These are phyloP conservation scores for Acipenser transmontanus DNA, from an alignment of 2,797 vertebrate genomes.

Conservation along the genomic window DNA sequence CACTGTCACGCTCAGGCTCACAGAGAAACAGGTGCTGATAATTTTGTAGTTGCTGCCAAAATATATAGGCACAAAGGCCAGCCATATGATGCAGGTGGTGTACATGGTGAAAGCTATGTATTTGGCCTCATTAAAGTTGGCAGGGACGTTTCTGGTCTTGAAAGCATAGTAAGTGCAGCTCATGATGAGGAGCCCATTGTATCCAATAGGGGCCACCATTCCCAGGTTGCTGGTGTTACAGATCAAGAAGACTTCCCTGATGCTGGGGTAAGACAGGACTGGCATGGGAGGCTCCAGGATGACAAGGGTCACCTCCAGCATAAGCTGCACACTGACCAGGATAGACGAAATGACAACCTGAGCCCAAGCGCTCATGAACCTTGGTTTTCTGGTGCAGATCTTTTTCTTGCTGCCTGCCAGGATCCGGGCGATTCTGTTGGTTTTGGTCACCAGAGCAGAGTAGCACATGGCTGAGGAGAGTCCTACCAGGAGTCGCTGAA, in stretches of 20 bases:
- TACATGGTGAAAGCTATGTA: slow-evolving; percentile 79
- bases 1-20: slow-evolving; percentile 94
- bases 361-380: slow-evolving; percentile 97
- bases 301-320: slow-evolving; percentile 82
- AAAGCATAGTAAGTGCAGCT: slow-evolving; percentile 99
- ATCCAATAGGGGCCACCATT: slow-evolving; percentile 91
- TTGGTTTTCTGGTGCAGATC: slow-evolving; percentile 92
- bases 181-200: slow-evolving; percentile 96
- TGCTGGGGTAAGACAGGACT: slow-evolving; percentile 90
- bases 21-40: slow-evolving; percentile 96
- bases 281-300: slow-evolving; percentile 92
- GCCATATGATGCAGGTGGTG: slow-evolving; percentile 74
- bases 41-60: slow-evolving; percentile 99
- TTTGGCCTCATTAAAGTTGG: slow-evolving; percentile 76
- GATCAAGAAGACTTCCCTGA: slow-evolving; percentile 93
- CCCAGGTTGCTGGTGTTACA: slow-evolving; percentile 96
- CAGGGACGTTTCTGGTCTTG: slow-evolving; percentile 96
- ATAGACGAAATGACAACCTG: slow-evolving; percentile 90
- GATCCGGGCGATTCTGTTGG: slow-evolving; percentile 95
- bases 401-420: slow-evolving; percentile 98
- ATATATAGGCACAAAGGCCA: slow-evolving; percentile 91
- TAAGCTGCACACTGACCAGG: slow-evolving; percentile 88
- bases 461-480: slow-evolving; percentile 97
- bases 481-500: slow-evolving; percentile 92
- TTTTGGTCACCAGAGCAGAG: slow-evolving; percentile 94